Percentiles rank a stretch among this genome's conserved stretches.
Evolutionary conservation across 2,888 invertebrate species (phyloP).

Genomic region (Pegoplata infirma): DNA sequence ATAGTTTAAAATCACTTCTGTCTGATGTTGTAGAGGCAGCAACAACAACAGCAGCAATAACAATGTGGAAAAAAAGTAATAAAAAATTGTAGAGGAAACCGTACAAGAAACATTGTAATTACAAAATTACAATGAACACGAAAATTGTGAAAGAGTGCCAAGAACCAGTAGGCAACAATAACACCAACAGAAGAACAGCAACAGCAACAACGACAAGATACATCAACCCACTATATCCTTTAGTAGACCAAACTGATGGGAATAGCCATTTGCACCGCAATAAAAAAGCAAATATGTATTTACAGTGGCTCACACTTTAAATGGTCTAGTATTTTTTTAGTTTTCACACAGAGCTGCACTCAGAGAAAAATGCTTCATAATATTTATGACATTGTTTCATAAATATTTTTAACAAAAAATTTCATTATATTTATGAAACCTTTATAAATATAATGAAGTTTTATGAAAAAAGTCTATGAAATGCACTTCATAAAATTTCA

Average conservation of each 20-base stretch:
- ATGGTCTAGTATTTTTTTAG: not conserved
- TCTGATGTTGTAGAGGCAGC: conserved; percentile 1
- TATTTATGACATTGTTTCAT: too few relatives aligned
- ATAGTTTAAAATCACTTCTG: conserved; percentile 52
- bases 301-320: too few relatives aligned
- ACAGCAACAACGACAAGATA: conserved; percentile 13
- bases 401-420: too few relatives aligned
- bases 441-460: too few relatives aligned
- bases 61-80: conserved; percentile 18
- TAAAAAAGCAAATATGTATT: conserved; percentile 15
- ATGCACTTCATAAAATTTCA: too few relatives aligned
- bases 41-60: conserved; percentile 5
- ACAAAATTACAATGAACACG: conserved; percentile 51
- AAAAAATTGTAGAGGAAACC: conserved; percentile 17
- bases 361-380: too few relatives aligned
- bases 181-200: too few relatives aligned
- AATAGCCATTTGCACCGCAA: conserved; percentile 27
- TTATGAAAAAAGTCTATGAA: too few relatives aligned
- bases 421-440: too few relatives aligned
- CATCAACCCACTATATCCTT: conserved; percentile 11
- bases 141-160: conserved; percentile 31
- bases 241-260: not conserved
- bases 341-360: too few relatives aligned
- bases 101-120: conserved; percentile 48
- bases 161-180: too few relatives aligned